These are phyloP conservation scores for Alosa sapidissima DNA, from an alignment of 2,797 vertebrate species.

Conservation along the genomic window DNA sequence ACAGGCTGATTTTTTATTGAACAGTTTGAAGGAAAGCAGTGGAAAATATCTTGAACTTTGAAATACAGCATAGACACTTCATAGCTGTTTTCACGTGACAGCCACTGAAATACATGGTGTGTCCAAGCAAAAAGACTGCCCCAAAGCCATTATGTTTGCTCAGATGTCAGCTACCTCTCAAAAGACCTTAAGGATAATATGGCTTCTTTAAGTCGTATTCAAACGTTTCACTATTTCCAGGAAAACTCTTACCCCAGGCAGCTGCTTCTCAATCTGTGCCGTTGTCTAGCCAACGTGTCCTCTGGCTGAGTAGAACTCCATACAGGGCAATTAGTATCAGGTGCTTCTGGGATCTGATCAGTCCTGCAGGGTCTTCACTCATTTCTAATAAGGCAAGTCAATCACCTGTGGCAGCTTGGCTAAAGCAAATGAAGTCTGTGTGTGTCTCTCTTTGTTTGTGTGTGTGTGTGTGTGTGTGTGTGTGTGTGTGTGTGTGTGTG, in stretches of 20 bases:
- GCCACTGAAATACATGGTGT: background rate
- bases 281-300: background rate
- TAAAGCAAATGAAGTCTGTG: background rate
- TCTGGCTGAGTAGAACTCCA: background rate
- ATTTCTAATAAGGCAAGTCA: slow-evolving; percentile 23
- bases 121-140: background rate
- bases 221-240: background rate
- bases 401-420: slow-evolving; percentile 1
- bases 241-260: background rate
- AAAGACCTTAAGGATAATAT: background rate
- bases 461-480: background rate
- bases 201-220: background rate
- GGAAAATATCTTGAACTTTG: background rate
- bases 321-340: background rate
- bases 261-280: no score
- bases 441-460: background rate
- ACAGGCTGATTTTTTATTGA: background rate
- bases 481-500: background rate
- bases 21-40: background rate
- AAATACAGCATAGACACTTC: background rate
- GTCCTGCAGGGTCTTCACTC: background rate
- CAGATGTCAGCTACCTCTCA: background rate
- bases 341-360: slow-evolving; percentile 9
- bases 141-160: background rate
- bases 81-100: background rate